Evolutionary conservation across 1,140 invertebrate species (phyloP).

Genomic region (Steinernema feltiae): DNA sequence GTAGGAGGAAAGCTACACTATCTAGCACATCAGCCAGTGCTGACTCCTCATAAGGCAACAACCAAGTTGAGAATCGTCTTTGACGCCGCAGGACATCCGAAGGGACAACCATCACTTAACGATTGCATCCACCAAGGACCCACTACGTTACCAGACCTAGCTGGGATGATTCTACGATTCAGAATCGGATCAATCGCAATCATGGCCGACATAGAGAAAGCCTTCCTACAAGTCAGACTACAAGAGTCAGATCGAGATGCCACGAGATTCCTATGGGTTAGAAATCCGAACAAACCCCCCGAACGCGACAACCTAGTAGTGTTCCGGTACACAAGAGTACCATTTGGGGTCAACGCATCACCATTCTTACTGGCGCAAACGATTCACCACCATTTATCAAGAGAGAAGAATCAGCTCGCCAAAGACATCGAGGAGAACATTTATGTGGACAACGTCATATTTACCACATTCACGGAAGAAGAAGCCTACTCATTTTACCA

Average conservation of each 20-base stretch:
- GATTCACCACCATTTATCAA: conserved; percentile 22
- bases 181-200: conserved; percentile 19
- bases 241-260: conserved; percentile 34
- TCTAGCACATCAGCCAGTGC: conserved; percentile 61
- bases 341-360: conserved; percentile 25
- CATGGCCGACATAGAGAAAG: conserved; percentile 34
- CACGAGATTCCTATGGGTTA: conserved; percentile 30
- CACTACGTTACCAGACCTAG: conserved; percentile 21
- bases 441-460: conserved; percentile 27
- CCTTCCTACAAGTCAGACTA: conserved; percentile 35
- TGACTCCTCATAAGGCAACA: conserved; percentile 41
- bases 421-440: conserved; percentile 15
- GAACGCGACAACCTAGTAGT: conserved; percentile 18
- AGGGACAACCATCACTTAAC: conserved; percentile 53
- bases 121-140: conserved; percentile 44
- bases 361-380: conserved; percentile 29
- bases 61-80: conserved; percentile 58
- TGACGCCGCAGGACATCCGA: conserved; percentile 51
- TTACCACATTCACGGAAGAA: conserved; percentile 3
- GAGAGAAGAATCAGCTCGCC: not conserved
- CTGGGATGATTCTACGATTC: conserved; percentile 32
- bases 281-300: conserved; percentile 17
- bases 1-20: conserved; percentile 41
- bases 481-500: not conserved
- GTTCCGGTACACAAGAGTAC: conserved; percentile 27